phyloP scores from a whole-genome alignment of 2,113 vertebrate species.

The Panthera uncia region DNA sequence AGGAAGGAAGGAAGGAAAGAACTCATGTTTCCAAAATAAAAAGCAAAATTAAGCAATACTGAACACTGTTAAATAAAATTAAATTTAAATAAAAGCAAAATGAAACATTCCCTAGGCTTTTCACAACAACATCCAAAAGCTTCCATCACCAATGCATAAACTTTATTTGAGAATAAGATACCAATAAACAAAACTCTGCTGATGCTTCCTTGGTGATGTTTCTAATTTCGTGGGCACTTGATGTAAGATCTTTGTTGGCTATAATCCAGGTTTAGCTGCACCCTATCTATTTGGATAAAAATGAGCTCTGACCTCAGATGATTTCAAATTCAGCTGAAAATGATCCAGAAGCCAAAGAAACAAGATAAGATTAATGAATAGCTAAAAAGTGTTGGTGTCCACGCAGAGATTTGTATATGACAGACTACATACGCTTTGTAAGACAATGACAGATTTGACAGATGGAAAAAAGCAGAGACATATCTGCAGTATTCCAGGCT shows the following conservation, averaged over 20 bases:
- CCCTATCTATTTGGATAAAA: slow-evolving; percentile 7
- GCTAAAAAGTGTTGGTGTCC: neutral
- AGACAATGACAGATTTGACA: neutral
- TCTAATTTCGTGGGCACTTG: slow-evolving; percentile 16
- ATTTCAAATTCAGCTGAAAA: slow-evolving; percentile 25
- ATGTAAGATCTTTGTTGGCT: slow-evolving; percentile 46
- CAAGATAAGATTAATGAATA: slow-evolving; percentile 57
- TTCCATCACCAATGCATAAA: neutral
- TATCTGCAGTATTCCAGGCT: neutral
- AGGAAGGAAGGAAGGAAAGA: neutral
- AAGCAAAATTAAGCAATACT: slow-evolving; percentile 5
- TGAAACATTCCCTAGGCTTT: neutral
- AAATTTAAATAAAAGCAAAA: slow-evolving; percentile 27
- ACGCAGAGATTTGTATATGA: neutral
- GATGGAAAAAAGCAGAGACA: neutral
- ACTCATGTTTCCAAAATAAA: neutral
- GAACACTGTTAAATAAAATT: neutral
- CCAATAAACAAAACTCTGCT: neutral
- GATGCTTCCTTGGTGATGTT: neutral
- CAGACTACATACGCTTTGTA: neutral
- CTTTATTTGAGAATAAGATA: slow-evolving; percentile 41
- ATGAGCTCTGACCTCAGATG: slow-evolving; percentile 45
- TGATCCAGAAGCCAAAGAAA: slow-evolving; percentile 53
- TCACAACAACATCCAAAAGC: neutral
- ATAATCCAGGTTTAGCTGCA: neutral